Base-by-base conservation (phyloP, 2,113 vertebrate genomes). In the Cebidichthys violaceus region DNA sequence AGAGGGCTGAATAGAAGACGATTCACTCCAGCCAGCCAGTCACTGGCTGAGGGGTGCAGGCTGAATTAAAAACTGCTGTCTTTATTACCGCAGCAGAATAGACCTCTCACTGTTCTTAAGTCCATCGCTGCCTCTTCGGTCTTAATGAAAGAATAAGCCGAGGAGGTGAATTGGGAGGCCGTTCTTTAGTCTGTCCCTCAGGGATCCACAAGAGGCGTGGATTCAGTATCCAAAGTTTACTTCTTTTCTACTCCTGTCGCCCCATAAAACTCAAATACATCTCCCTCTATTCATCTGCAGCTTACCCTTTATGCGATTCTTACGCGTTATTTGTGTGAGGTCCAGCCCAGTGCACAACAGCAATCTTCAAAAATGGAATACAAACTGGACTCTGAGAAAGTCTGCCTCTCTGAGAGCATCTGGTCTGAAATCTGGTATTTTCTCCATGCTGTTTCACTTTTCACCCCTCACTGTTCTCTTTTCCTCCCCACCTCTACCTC, bases 41-140 rank as follows among this genome's bases (percentile, higher is more conserved):
- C 68, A 74, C 47, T 66, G 69, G 64, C 37, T 62, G 60, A 72
- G 69, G 37, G 52, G 57, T 66, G 59, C 69, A 54, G 85, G 35
- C 75, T 86, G 80, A 87, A 87, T 90, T 88, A 85, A 88, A 86
- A 86, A 69, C 65, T 54, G 62, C 61, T 83, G 64, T 74, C 77
- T 90, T 88, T 82, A 83, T 85, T 86, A 69, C 75, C 70, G 55
- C 29, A n/a, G 31, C 65, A 82, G 60, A 88, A 90, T 67, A 88
- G 81, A 82, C 60, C 67, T 77, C 70, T 52, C 50, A 77, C 61
- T 89, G 60, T 87, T 75, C 68, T 43, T 79, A 50, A 57, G 71
- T 72, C 70, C 11, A 29, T 39, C 10, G 29, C 45, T 75, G 10
- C 47, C 41, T 70, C 18, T 65, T 81, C 52, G 50, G 61, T 70